These are phyloP conservation scores for Crotophaga sulcirostris DNA, from an alignment of 2,113 vertebrate genomes.

Conservation along the genomic window DNA sequence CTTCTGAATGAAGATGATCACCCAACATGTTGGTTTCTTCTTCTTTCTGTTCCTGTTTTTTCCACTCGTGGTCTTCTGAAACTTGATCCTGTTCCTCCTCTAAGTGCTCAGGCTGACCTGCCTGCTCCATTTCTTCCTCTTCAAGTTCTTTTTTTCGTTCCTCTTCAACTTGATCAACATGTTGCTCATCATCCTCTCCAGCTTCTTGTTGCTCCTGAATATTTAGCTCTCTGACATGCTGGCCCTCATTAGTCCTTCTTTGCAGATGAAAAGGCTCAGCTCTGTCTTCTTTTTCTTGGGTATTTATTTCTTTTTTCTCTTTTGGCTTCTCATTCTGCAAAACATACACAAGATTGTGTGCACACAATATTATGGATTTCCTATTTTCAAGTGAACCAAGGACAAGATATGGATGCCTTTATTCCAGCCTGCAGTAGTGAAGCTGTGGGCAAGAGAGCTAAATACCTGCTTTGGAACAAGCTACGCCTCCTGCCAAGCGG, in stretches of 20 bases:
- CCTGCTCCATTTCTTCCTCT: constrained; percentile 89
- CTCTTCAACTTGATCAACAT: constrained; percentile 76
- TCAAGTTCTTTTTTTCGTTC: constrained; percentile 83
- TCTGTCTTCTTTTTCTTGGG: neutral
- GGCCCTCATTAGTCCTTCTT: neutral
- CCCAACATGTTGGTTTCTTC: constrained; percentile 73
- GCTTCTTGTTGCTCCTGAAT: constrained; percentile 64
- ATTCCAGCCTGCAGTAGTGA: neutral
- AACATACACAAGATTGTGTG: neutral
- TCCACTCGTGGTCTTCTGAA: constrained; percentile 81
- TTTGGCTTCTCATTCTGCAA: constrained; percentile 3
- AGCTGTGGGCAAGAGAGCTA: neutral
- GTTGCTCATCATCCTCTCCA: constrained; percentile 60
- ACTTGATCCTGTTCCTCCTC: constrained; percentile 86
- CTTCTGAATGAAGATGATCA: constrained; percentile 63
- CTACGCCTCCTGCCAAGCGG: neutral
- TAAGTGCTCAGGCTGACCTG: constrained; percentile 82
- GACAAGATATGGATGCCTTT: neutral
- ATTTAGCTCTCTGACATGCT: neutral
- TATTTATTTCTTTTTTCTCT: neutral
- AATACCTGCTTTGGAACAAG: neutral
- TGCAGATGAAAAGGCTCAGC: neutral
- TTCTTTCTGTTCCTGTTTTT: constrained; percentile 69
- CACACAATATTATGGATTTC: neutral
- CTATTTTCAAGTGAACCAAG: neutral